Conservation (phyloP, 1,140 invertebrate genomes). For the Carcinoscorpius rotundicauda region DNA sequence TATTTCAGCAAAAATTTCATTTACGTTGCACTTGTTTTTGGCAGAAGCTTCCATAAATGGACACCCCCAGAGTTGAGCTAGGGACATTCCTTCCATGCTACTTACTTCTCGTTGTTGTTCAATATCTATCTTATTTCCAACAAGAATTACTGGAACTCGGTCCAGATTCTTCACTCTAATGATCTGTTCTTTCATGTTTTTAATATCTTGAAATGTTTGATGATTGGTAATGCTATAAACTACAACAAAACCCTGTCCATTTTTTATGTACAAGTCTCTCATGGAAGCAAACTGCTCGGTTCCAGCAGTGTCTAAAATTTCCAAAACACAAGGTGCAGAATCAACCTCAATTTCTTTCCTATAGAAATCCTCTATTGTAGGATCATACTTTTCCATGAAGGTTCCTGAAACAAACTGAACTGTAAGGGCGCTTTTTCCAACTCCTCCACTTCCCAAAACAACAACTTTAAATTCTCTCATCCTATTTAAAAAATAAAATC, state of each 20-base stretch:
- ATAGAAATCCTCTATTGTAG: slow-evolving; percentile 97
- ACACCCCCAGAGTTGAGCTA: slow-evolving; percentile 89
- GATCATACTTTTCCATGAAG: slow-evolving; percentile 99
- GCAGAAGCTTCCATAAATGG: slow-evolving; percentile 98
- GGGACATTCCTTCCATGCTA: slow-evolving; percentile 55
- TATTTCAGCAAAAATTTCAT: slow-evolving; percentile 98
- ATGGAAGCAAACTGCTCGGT: slow-evolving; percentile 99
- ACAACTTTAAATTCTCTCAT: slow-evolving; percentile 99
- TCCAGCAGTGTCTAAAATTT: slow-evolving; percentile 98
- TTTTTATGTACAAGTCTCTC: slow-evolving; percentile 99
- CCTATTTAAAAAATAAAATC: too few relatives aligned
- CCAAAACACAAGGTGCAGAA: slow-evolving; percentile 97
- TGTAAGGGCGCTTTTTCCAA: slow-evolving; percentile 92
- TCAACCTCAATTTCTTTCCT: slow-evolving; percentile 97
- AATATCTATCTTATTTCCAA: slow-evolving; percentile 91
- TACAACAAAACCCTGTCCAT: slow-evolving; percentile 97
- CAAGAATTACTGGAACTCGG: slow-evolving; percentile 83
- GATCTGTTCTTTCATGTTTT: slow-evolving; percentile 97
- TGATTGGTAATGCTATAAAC: slow-evolving; percentile 91
- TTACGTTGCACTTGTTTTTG: slow-evolving; percentile 95
- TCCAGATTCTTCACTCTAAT: slow-evolving; percentile 94
- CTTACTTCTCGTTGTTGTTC: slow-evolving; percentile 88
- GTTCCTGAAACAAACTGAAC: slow-evolving; percentile 97
- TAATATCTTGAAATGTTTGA: slow-evolving; percentile 94
- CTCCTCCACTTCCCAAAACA: slow-evolving; percentile 94